Evolutionary conservation across 2,888 invertebrate genomes (phyloP).

Genomic region (Chrysotoxum bicinctum): DNA sequence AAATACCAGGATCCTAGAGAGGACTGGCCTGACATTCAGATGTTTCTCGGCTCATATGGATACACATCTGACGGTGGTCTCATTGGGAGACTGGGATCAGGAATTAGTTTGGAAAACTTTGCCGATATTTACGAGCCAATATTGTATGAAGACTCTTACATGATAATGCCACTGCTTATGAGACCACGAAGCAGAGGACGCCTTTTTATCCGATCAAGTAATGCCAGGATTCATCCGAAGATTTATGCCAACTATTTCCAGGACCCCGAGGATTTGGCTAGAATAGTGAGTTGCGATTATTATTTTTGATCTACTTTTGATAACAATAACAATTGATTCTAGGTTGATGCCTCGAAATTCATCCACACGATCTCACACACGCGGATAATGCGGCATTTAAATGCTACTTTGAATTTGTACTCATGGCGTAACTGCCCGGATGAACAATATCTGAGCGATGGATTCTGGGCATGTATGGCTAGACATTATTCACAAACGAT

Average conservation of each 20-base stretch:
- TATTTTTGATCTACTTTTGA: not conserved
- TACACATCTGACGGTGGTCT: slow-evolving; percentile 91
- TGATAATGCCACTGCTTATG: slow-evolving; percentile 87
- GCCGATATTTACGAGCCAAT: slow-evolving; percentile 87
- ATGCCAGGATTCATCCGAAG: slow-evolving; percentile 89
- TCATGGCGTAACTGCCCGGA: slow-evolving; percentile 86
- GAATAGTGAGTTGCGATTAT: slow-evolving; percentile 84
- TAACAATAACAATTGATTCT: slow-evolving; percentile 17
- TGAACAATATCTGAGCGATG: slow-evolving; percentile 86
- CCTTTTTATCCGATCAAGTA: slow-evolving; percentile 85
- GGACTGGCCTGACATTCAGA: slow-evolving; percentile 91
- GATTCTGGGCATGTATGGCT: slow-evolving; percentile 90
- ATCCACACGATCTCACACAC: slow-evolving; percentile 85
- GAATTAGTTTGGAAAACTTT: slow-evolving; percentile 86
- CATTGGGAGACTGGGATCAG: slow-evolving; percentile 87
- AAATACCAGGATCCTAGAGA: slow-evolving; percentile 86
- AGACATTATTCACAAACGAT: slow-evolving; percentile 90
- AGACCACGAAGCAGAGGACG: slow-evolving; percentile 88
- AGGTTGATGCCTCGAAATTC: slow-evolving; percentile 90
- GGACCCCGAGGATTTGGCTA: slow-evolving; percentile 87
- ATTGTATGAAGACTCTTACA: slow-evolving; percentile 87
- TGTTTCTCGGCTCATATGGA: slow-evolving; percentile 88
- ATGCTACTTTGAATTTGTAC: slow-evolving; percentile 85
- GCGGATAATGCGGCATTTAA: slow-evolving; percentile 84
- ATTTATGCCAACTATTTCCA: slow-evolving; percentile 94